Conservation (phyloP, 1,140 invertebrate species). For the Musca vetustissima region DNA sequence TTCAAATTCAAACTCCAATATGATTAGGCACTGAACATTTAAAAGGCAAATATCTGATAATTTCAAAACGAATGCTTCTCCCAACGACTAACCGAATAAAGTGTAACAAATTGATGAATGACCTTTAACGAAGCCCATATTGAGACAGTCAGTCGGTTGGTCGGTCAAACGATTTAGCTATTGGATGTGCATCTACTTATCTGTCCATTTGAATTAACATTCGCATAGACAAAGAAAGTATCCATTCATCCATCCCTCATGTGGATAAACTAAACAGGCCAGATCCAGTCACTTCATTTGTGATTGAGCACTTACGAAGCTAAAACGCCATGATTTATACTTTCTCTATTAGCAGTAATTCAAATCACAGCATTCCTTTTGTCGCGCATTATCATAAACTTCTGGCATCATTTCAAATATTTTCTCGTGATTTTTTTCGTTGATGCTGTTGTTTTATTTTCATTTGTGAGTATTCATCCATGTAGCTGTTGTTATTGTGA, state of each 20-base stretch:
- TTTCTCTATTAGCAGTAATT: slow-evolving; percentile 7
- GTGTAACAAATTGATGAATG: slow-evolving; percentile 22
- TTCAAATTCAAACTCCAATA: too few relatives aligned
- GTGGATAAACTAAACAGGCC: too few relatives aligned
- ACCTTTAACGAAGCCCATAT: slow-evolving; percentile 6
- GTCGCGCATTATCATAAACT: slow-evolving; percentile 8
- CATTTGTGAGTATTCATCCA: neutral
- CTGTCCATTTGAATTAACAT: neutral
- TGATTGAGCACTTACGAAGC: neutral
- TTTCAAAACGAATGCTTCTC: too few relatives aligned
- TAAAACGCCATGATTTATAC: slow-evolving; percentile 9
- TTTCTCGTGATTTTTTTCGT: slow-evolving; percentile 5
- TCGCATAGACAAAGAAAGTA: neutral
- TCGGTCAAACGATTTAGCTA: neutral
- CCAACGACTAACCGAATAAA: neutral
- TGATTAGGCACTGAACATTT: too few relatives aligned
- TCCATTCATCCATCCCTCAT: too few relatives aligned
- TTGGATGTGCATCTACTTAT: neutral
- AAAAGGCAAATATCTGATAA: too few relatives aligned
- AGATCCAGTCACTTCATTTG: too few relatives aligned
- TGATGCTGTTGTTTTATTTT: too few relatives aligned
- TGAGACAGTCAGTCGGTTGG: neutral
- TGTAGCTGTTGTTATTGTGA: neutral
- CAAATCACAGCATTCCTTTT: slow-evolving; percentile 4
- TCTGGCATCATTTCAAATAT: slow-evolving; percentile 19